A percentile compares a stretch with the other conserved stretches of the same genome.
These are phyloP conservation scores for Salarias fasciatus DNA, from an alignment of 2,797 vertebrate genomes.

Conservation along the genomic window DNA sequence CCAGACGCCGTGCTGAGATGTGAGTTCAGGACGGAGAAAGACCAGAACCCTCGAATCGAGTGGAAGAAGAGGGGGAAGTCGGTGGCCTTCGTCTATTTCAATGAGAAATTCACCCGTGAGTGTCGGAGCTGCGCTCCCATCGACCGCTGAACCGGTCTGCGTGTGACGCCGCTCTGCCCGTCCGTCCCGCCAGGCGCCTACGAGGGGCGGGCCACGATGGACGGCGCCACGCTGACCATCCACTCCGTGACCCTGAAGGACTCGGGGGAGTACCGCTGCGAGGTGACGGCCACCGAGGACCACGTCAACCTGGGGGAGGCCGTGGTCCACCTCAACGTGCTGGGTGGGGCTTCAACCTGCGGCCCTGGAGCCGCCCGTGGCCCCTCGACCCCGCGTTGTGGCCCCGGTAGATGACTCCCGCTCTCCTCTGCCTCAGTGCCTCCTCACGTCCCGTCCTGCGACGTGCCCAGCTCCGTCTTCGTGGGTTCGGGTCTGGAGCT, in stretches of 20 bases:
- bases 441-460: constrained; percentile 86
- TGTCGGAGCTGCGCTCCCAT: too few relatives aligned
- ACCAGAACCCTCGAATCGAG: constrained; percentile 86
- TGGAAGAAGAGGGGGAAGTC: constrained; percentile 92
- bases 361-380: too few relatives aligned
- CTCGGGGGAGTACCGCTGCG: constrained; percentile 92
- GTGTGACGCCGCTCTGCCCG: not conserved
- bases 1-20: constrained; percentile 90
- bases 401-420: too few relatives aligned
- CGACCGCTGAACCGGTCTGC: too few relatives aligned
- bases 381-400: too few relatives aligned
- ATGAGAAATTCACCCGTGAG: constrained; percentile 83
- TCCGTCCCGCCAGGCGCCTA: constrained; percentile 77
- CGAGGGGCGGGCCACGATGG: constrained; percentile 86
- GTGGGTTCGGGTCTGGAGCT: constrained; percentile 88
- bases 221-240: constrained; percentile 89
- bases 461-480: constrained; percentile 88
- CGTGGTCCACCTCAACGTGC: constrained; percentile 85
- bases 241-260: constrained; percentile 91
- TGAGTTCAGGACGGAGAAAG: constrained; percentile 87
- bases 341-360: too few relatives aligned
- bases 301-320: constrained; percentile 87
- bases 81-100: constrained; percentile 91
- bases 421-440: constrained; percentile 81
- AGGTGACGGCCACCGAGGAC: constrained; percentile 89